Conservation (phyloP, 2,113 vertebrate genomes). For the Aix galericulata region DNA sequence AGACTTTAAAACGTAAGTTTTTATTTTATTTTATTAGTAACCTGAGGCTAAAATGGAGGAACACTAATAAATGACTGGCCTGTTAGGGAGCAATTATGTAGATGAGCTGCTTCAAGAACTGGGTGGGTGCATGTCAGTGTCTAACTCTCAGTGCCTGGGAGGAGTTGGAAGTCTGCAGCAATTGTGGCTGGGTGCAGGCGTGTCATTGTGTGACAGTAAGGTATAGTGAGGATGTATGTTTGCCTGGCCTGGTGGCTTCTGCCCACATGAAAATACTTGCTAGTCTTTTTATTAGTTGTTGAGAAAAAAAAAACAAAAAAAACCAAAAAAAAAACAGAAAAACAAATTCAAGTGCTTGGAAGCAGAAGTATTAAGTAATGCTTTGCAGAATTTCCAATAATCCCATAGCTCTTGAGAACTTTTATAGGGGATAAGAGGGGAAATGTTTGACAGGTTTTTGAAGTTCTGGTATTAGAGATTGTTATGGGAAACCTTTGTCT, state of each 20-base stretch:
- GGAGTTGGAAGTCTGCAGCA: background rate
- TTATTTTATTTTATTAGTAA: background rate
- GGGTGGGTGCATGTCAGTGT: background rate
- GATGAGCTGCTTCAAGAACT: background rate
- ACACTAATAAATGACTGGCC: background rate
- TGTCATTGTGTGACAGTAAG: background rate
- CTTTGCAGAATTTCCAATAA: background rate
- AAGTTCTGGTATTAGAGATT: background rate
- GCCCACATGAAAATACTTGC: background rate
- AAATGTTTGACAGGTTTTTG: background rate
- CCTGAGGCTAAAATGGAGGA: background rate
- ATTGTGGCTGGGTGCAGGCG: background rate
- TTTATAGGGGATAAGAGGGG: background rate
- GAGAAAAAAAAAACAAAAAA: background rate
- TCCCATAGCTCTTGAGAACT: background rate
- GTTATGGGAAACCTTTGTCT: background rate
- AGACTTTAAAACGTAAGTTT: background rate
- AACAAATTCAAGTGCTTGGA: background rate
- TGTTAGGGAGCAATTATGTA: background rate
- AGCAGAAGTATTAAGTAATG: background rate
- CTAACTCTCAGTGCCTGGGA: rapidly evolving
- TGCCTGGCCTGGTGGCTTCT: background rate
- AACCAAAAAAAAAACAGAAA: rapidly evolving
- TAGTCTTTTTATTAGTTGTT: background rate
- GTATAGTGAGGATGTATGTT: background rate